Percentiles rank a stretch among this genome's conserved stretches.
Evolutionary conservation across 2,888 invertebrate species (phyloP).

Genomic region (Branchipolynoe longqiensis): DNA sequence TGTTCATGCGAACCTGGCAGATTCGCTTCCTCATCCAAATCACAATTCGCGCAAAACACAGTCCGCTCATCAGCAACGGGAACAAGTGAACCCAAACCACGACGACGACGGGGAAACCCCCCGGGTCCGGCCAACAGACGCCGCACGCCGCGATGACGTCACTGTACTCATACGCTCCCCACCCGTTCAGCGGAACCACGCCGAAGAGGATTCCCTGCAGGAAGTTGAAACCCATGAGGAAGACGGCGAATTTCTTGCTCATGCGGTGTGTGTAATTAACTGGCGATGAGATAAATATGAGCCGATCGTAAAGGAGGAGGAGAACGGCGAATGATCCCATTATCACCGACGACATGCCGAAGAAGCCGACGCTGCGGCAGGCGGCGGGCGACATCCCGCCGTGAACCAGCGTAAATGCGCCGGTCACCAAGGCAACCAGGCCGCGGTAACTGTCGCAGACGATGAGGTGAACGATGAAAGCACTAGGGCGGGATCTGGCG

Average conservation of each 20-base stretch:
- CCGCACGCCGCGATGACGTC: background rate
- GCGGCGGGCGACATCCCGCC: background rate
- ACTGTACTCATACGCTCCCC: constrained; percentile 37
- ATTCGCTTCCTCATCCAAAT: constrained; percentile 27
- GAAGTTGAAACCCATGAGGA: constrained; percentile 27
- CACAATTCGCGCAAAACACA: background rate
- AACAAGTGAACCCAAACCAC: constrained; percentile 28
- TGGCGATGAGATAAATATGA: constrained; percentile 1
- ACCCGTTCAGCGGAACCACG: constrained; percentile 17
- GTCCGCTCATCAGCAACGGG: background rate
- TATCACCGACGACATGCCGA: background rate
- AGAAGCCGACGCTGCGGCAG: constrained; percentile 18
- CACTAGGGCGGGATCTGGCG: background rate
- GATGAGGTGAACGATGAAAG: constrained; percentile 25
- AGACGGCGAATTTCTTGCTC: constrained; percentile 23
- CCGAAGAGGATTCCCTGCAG: constrained; percentile 9
- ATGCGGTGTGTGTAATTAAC: constrained; percentile 32
- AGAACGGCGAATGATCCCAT: constrained; percentile 23
- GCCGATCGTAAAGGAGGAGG: constrained; percentile 14
- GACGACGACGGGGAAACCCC: constrained; percentile 7
- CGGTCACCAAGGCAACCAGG: background rate
- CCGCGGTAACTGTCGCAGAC: constrained; percentile 29
- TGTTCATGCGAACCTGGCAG: constrained; percentile 34
- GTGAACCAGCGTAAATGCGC: background rate
- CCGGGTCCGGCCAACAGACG: constrained; percentile 5